Percentiles rank a stretch among this genome's conserved stretches.
Conservation (phyloP, 2,888 invertebrate species). For the Bhutanitis thaidina region DNA sequence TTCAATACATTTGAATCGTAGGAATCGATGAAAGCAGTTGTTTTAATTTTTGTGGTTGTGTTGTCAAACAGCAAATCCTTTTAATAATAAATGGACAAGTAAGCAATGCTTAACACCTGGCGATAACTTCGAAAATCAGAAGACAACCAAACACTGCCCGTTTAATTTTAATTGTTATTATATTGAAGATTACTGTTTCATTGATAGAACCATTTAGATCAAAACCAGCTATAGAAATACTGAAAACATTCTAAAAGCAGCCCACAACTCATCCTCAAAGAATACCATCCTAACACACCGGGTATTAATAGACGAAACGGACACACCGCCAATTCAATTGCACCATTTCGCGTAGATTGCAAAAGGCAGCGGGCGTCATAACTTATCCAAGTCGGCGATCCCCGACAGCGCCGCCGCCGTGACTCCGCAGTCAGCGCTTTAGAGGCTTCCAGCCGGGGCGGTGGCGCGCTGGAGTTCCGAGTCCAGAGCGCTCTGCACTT, state of each 20-base stretch:
- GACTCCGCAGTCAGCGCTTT: constrained; percentile 67
- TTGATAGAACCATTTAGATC: too few relatives aligned
- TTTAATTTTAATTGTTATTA: too few relatives aligned
- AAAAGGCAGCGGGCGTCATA: constrained; percentile 65
- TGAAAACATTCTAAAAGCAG: background rate
- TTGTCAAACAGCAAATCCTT: too few relatives aligned
- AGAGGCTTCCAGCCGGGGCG: constrained; percentile 56
- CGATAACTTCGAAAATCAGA: too few relatives aligned
- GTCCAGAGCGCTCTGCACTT: constrained; percentile 73
- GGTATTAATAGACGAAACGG: constrained; percentile 38
- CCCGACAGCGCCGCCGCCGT: constrained; percentile 65
- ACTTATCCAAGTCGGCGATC: constrained; percentile 70
- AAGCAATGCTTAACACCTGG: too few relatives aligned
- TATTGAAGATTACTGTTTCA: too few relatives aligned
- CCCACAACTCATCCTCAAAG: constrained; percentile 2
- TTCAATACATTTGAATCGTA: too few relatives aligned
- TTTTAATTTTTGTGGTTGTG: too few relatives aligned
- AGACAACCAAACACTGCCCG: too few relatives aligned
- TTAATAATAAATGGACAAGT: too few relatives aligned
- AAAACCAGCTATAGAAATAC: background rate
- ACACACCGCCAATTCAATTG: constrained; percentile 63
- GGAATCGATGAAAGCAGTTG: too few relatives aligned
- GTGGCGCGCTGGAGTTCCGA: constrained; percentile 63
- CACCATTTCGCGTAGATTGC: constrained; percentile 69
- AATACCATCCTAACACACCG: constrained; percentile 5